These are phyloP conservation scores for Anableps anableps DNA, from an alignment of 2,797 vertebrate genomes.

Conservation along the genomic window DNA sequence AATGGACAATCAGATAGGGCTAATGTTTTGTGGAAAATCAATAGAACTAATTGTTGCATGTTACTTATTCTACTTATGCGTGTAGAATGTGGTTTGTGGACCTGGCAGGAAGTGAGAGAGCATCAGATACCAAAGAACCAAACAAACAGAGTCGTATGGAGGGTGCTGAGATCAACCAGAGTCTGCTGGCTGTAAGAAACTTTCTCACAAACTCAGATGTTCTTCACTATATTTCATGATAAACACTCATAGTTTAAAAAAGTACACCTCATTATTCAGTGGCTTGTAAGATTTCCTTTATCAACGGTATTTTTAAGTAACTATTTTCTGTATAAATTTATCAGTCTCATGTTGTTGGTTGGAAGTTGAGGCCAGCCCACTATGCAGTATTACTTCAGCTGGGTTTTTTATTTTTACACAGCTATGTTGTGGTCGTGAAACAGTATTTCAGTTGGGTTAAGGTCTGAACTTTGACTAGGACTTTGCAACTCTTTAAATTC, in stretches of 20 bases:
- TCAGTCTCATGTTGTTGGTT: background rate
- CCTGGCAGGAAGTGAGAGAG: constrained; percentile 93
- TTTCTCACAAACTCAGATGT: background rate
- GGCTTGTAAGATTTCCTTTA: background rate
- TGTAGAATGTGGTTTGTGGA: constrained; percentile 93
- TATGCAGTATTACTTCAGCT: background rate
- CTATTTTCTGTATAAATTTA: background rate
- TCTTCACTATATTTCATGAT: background rate
- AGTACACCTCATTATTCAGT: background rate
- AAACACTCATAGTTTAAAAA: background rate
- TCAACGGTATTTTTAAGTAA: background rate
- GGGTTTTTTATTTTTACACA: background rate
- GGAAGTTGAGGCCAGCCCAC: background rate
- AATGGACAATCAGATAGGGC: background rate
- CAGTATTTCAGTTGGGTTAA: background rate
- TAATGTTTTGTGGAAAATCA: background rate
- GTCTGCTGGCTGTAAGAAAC: constrained; percentile 87
- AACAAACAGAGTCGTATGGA: constrained; percentile 90
- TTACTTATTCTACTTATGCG: constrained; percentile 39
- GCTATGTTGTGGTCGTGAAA: background rate
- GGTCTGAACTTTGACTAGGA: background rate
- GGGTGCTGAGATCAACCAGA: constrained; percentile 95
- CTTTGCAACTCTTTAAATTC: background rate
- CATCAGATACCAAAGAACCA: constrained; percentile 87
- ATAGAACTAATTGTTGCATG: background rate